Evolutionary conservation across 1,140 invertebrate genomes (phyloP).

Genomic region (Gonioctena quinquepunctata): DNA sequence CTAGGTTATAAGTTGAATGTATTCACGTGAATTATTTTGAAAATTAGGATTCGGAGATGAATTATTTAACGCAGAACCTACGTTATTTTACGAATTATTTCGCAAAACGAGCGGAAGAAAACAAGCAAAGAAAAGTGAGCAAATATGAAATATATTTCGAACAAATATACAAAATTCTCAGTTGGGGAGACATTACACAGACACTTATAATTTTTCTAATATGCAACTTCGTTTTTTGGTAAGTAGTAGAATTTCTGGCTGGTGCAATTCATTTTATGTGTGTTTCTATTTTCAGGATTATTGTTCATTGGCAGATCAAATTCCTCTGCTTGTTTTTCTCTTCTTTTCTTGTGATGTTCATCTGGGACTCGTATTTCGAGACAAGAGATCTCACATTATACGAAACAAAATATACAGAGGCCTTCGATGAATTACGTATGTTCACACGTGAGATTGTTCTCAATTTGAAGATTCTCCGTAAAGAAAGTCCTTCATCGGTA

Average conservation of each 20-base stretch:
- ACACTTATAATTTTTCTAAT: constrained; percentile 29
- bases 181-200: constrained; percentile 33
- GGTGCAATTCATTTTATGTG: not conserved
- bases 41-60: not conserved
- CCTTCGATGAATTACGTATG: constrained; percentile 8
- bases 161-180: constrained; percentile 26
- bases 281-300: constrained; percentile 29
- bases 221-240: constrained; percentile 27
- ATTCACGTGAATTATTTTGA: not conserved
- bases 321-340: constrained; percentile 34
- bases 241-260: not conserved
- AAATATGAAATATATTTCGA: constrained; percentile 34
- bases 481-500: constrained; percentile 32
- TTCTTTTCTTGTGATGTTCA: not conserved
- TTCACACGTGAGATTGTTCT: constrained; percentile 2
- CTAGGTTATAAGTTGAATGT: not conserved
- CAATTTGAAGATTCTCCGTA: constrained; percentile 25
- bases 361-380: constrained; percentile 28
- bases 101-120: not conserved
- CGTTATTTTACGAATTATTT: not conserved
- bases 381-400: not conserved
- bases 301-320: constrained; percentile 29
- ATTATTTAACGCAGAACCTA: not conserved
- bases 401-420: constrained; percentile 15
- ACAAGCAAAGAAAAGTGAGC: constrained; percentile 22